These are phyloP conservation scores for Noctua comes DNA, from an alignment of 2,888 invertebrate species.

Conservation along the genomic window DNA sequence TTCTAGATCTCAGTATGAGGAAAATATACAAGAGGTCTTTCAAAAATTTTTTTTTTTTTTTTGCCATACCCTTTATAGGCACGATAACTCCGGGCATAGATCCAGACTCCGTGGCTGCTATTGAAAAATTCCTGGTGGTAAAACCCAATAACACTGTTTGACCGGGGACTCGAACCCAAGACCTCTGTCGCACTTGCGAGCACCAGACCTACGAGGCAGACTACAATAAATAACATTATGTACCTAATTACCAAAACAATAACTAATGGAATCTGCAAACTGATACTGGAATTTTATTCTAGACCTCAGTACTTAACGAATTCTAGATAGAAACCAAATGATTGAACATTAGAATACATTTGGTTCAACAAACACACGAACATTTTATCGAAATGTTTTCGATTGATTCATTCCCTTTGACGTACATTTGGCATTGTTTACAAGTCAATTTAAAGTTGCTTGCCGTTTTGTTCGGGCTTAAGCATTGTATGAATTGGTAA, in stretches of 20 bases:
- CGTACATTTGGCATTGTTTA: slow-evolving; percentile 41
- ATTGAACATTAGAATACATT: background rate
- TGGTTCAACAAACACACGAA: background rate
- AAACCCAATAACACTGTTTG: too few relatives aligned
- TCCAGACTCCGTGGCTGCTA: too few relatives aligned
- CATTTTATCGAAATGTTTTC: background rate
- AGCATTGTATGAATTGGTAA: background rate
- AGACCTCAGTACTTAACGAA: background rate
- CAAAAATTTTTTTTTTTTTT: too few relatives aligned
- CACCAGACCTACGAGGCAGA: too few relatives aligned
- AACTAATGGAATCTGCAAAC: background rate
- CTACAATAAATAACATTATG: background rate
- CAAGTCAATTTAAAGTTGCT: slow-evolving; percentile 12
- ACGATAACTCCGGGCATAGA: too few relatives aligned
- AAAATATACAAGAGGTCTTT: too few relatives aligned
- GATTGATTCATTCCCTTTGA: slow-evolving; percentile 31
- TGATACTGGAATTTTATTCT: background rate
- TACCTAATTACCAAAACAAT: background rate
- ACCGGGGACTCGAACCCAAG: too few relatives aligned
- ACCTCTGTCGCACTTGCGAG: too few relatives aligned
- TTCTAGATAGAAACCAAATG: background rate
- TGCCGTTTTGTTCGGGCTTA: background rate
- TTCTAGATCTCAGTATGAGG: too few relatives aligned
- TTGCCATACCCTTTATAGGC: too few relatives aligned
- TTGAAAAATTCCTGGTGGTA: too few relatives aligned